Base-by-base conservation (phyloP, 2,113 vertebrate genomes). In the Cyanistes caeruleus region DNA sequence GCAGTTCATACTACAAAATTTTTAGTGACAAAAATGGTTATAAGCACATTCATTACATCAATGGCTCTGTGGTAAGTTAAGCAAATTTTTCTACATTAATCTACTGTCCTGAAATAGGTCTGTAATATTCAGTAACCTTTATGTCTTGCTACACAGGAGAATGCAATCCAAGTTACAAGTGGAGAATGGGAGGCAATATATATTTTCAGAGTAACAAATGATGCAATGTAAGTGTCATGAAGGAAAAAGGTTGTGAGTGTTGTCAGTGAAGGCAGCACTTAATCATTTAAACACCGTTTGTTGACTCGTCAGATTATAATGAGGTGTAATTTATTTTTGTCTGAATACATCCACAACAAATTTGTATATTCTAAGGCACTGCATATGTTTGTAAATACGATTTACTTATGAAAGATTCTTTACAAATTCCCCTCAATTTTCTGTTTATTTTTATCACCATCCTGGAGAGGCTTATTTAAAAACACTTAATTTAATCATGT, bases 101-200 rank as follows among this genome's bases (percentile, higher is more conserved):
- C 24, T 89, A 74, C 44, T 94, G 24, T 97, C 79, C 79, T 92
- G 80, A 95, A 97, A 94, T 89, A 97, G 95, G 73, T 83, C 81
- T 96, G 43, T 76, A 82, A 46, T 96, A 96, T 95, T 96, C 93
- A 97, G 68, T 97, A 97, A 97, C 64, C 37, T 46, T 78, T 31
- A 93, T 97, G 46, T 97, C 86, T 97, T 86, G 28, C 35, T 58
- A 98, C 79, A 96, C 99, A 99, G 99, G 98, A 97, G 97, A 98
- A 98, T 97, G 98, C 96, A 98, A 95, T 96, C 95, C 99, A 95
- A 97, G 97, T 99, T 95, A 99, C 99, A 93, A 99, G 98, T 89
- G 99, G 99, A 94, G 98, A 98, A 95, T 99, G 99, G 99, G 99
- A 99, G 95, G 99, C 99, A 96, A 99, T 99, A 97, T 98, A 98